Evolutionary conservation across 1,140 invertebrate genomes (phyloP).

Genomic region (Globodera ellingtonae): DNA sequence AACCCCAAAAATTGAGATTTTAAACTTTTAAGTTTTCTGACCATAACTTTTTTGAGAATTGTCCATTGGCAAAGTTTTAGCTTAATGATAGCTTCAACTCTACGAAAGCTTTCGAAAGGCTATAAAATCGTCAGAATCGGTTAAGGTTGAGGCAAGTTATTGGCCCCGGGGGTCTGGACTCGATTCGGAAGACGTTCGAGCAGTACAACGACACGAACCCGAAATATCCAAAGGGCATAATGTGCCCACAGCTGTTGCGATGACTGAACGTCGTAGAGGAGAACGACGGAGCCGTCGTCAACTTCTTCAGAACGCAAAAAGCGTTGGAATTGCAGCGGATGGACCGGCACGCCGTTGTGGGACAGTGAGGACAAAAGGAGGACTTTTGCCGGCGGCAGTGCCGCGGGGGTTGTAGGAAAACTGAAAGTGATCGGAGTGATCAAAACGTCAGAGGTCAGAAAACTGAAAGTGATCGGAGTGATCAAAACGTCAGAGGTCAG

Average conservation of each 20-base stretch:
- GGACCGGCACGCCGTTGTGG: slow-evolving; percentile 63
- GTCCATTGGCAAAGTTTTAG: too few relatives aligned
- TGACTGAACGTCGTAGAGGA: slow-evolving; percentile 57
- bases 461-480: neutral
- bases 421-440: neutral
- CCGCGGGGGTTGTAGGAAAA: neutral
- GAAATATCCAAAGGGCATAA: slow-evolving; percentile 63
- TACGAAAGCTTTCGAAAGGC: too few relatives aligned
- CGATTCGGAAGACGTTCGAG: neutral
- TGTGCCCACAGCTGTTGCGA: slow-evolving; percentile 56
- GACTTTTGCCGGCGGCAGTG: slow-evolving; percentile 37
- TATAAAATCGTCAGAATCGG: too few relatives aligned
- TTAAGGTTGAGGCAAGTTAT: too few relatives aligned
- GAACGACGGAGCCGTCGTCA: slow-evolving; percentile 57
- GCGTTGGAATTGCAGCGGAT: slow-evolving; percentile 64
- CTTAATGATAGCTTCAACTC: too few relatives aligned
- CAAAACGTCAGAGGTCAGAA: neutral
- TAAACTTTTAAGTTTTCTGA: too few relatives aligned
- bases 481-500: neutral
- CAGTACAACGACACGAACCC: slow-evolving; percentile 40
- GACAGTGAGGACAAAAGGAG: slow-evolving; percentile 56
- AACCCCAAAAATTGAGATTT: too few relatives aligned
- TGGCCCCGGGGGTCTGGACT: too few relatives aligned
- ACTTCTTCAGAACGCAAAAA: slow-evolving; percentile 58
- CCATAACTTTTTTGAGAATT: too few relatives aligned